Conservation (phyloP, 2,113 vertebrate species). For the Acanthochromis polyacanthus region DNA sequence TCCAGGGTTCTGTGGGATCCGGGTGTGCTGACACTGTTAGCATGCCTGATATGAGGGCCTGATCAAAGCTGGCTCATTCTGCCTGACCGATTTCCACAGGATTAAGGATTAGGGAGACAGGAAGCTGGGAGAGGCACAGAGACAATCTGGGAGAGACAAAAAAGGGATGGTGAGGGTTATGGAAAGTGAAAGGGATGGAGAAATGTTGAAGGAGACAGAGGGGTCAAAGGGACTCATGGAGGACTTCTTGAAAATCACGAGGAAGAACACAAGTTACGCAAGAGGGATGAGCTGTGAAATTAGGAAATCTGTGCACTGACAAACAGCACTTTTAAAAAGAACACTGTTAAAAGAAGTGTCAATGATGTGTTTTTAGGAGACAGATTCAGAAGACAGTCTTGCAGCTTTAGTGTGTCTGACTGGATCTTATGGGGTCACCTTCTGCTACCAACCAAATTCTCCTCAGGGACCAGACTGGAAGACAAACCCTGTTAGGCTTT, state of each 20-base stretch:
- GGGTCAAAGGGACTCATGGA: slow-evolving; percentile 48
- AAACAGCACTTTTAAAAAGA: background rate
- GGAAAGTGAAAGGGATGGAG: slow-evolving; percentile 57
- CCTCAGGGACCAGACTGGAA: slow-evolving; percentile 6
- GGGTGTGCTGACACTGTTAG: slow-evolving; percentile 83
- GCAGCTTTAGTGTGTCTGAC: background rate
- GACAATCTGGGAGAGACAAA: slow-evolving; percentile 74
- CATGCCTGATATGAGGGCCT: slow-evolving; percentile 83
- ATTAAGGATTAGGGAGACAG: slow-evolving; percentile 87
- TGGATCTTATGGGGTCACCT: slow-evolving; percentile 1
- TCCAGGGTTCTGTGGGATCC: slow-evolving; percentile 82
- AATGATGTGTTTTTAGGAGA: background rate
- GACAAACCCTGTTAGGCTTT: slow-evolving; percentile 38
- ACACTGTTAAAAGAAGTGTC: background rate
- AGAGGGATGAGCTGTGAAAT: slow-evolving; percentile 7
- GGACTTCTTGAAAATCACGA: slow-evolving; percentile 34
- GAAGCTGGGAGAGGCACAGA: slow-evolving; percentile 80
- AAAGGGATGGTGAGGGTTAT: slow-evolving; percentile 57
- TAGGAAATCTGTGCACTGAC: background rate
- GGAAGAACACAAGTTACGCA: slow-evolving; percentile 6
- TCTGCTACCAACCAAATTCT: slow-evolving; percentile 10
- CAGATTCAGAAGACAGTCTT: slow-evolving; percentile 17
- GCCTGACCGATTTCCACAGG: slow-evolving; percentile 86
- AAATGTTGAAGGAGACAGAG: slow-evolving; percentile 40
- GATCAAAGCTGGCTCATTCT: slow-evolving; percentile 87